A percentile compares a stretch with the other conserved stretches of the same genome.
Conservation (phyloP, 1,140 invertebrate genomes). For the Macrotrachela quadricornifera region DNA sequence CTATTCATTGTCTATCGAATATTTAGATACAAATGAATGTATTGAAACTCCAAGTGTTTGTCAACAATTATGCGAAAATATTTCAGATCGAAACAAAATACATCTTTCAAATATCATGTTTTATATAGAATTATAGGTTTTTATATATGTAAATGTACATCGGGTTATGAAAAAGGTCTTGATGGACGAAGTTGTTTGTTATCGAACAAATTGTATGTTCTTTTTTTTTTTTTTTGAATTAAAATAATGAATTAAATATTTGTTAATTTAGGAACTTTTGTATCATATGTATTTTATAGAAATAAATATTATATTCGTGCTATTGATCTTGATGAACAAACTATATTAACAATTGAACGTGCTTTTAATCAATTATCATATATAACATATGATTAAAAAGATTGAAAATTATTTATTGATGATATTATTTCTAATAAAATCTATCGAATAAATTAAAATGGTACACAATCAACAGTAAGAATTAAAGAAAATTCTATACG, state of each 20-base stretch:
- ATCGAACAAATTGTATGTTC: background rate
- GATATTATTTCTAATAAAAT: slow-evolving; percentile 73
- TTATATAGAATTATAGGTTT: slow-evolving; percentile 38
- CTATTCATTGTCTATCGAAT: no score
- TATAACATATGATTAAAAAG: slow-evolving; percentile 65
- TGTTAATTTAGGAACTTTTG: slow-evolving; percentile 43
- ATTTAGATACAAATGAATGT: slow-evolving; percentile 71
- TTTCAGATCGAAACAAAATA: slow-evolving; percentile 22
- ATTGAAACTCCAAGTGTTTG: slow-evolving; percentile 63
- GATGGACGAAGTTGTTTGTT: slow-evolving; percentile 44
- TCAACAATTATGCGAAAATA: slow-evolving; percentile 81
- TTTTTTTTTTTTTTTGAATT: background rate
- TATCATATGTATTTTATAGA: slow-evolving; percentile 80
- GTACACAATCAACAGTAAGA: slow-evolving; percentile 39
- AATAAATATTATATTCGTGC: slow-evolving; percentile 95
- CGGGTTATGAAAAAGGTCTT: slow-evolving; percentile 55
- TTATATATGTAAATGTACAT: slow-evolving; percentile 84
- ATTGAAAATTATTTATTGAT: slow-evolving; percentile 69
- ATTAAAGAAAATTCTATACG: slow-evolving; percentile 73
- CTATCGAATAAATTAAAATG: slow-evolving; percentile 37
- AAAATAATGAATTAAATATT: background rate
- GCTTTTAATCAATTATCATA: slow-evolving; percentile 88
- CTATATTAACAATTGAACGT: slow-evolving; percentile 69
- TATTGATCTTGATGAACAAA: slow-evolving; percentile 62
- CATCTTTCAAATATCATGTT: no score